Conservation (phyloP, 2,113 vertebrate species). For the Oreochromis aureus region DNA sequence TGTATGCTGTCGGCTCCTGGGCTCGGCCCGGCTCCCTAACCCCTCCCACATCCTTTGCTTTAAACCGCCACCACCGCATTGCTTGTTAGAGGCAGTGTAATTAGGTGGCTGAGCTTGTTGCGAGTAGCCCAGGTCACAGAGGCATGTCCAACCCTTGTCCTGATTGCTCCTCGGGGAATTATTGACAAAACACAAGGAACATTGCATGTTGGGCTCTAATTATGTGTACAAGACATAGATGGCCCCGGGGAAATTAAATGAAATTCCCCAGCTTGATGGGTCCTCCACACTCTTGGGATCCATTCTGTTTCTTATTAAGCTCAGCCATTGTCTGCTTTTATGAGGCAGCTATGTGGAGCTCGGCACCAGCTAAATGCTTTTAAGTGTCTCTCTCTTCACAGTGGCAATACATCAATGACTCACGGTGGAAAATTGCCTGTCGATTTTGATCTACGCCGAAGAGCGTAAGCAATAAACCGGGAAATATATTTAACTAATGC, state of each 20-base stretch:
- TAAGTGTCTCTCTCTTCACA: slow-evolving; percentile 43
- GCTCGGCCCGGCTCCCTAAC: slow-evolving; percentile 14
- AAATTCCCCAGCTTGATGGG: slow-evolving; percentile 96
- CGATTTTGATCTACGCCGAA: slow-evolving; percentile 28
- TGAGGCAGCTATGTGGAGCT: slow-evolving; percentile 80
- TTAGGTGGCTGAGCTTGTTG: slow-evolving; percentile 84
- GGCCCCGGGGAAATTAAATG: slow-evolving; percentile 97
- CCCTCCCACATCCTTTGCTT: slow-evolving; percentile 53
- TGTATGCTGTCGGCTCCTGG: slow-evolving; percentile 11
- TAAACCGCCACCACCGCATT: slow-evolving; percentile 71
- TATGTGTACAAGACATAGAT: slow-evolving; percentile 95
- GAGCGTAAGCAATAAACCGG: slow-evolving; percentile 25
- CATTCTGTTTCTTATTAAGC: slow-evolving; percentile 95
- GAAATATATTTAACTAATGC: slow-evolving; percentile 30
- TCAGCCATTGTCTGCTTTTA: slow-evolving; percentile 91
- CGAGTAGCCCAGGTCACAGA: slow-evolving; percentile 90
- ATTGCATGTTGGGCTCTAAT: slow-evolving; percentile 93
- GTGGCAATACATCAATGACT: slow-evolving; percentile 45
- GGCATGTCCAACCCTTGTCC: slow-evolving; percentile 93
- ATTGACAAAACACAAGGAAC: slow-evolving; percentile 96
- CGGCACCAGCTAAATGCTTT: slow-evolving; percentile 57
- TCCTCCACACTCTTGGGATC: slow-evolving; percentile 88
- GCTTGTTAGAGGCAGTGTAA: slow-evolving; percentile 90
- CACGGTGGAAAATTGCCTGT: slow-evolving; percentile 50
- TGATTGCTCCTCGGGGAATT: slow-evolving; percentile 94